phyloP scores from a whole-genome alignment of 2,113 vertebrate species.

The Cochlearius cochlearius region DNA sequence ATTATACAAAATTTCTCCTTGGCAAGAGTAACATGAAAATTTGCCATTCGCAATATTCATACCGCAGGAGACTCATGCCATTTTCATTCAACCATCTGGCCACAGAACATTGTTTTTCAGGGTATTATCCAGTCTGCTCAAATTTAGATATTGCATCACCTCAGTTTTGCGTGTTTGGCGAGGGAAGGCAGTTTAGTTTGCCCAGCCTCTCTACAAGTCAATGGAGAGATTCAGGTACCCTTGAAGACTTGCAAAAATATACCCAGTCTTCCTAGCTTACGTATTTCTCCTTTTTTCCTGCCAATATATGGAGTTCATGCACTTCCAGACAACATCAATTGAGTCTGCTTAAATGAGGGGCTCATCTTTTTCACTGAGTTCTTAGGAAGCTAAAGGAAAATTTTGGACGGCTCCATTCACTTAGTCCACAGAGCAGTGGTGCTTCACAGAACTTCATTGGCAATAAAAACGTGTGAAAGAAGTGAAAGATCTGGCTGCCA shows the following conservation, averaged over 20 bases:
- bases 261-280: background rate
- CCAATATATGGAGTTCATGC: background rate
- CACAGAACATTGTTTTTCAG: constrained; percentile 52
- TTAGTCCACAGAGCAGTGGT: background rate
- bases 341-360: background rate
- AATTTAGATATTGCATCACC: constrained; percentile 57
- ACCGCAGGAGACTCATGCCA: constrained; percentile 55
- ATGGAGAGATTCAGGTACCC: background rate
- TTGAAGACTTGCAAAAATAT: background rate
- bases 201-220: constrained; percentile 14
- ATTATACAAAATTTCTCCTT: constrained; percentile 50
- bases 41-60: constrained; percentile 42
- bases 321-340: background rate
- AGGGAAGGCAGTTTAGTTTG: background rate
- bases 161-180: constrained; percentile 3
- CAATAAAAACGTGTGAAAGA: constrained; percentile 22
- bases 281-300: background rate
- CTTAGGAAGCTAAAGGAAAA: background rate
- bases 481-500: background rate
- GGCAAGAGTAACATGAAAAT: constrained; percentile 40
- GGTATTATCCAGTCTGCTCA: constrained; percentile 47
- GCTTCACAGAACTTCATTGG: background rate
- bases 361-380: background rate
- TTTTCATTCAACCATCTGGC: constrained; percentile 63
- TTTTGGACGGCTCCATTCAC: background rate